Base-by-base conservation (phyloP, 2,113 vertebrate species). In the Zosterops pallidus region DNA sequence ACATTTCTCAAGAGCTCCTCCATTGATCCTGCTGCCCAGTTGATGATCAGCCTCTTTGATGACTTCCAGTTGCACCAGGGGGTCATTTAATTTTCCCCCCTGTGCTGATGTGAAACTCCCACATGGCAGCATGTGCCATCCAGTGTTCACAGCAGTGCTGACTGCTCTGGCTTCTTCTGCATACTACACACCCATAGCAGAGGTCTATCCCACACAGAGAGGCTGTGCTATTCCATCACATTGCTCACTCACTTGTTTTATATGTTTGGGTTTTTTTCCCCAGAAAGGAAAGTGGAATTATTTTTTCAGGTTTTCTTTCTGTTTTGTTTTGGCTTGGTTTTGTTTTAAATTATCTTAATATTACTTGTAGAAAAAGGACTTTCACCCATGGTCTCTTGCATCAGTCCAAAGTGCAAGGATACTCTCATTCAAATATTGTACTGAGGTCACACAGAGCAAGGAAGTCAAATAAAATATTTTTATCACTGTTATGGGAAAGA, bases 111-210 rank as follows among this genome's bases (percentile, higher is more conserved):
- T 41, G 41, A 62, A 72, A 24, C 15, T 89, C 29, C 68, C 35
- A 31, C 60, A 14, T 35, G 29, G 9, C 21, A 37, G 13, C 18
- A 9, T 2, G 1, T 8, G 12, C 3, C 0, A 42, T 50, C 59
- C 63, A 74, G 14, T 2, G 1, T 42, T 81, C 52, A 60, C 60
- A 78, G 82, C 50, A 47, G 37, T 25, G 49, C 49, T 19, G 1
- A 22, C 29, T 62, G 56, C 47, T 81, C 25, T 70, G 47, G 44
- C 9, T 74, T 50, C 53, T 47, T 78, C 68, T 60, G 76, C 55
- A 26, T 0, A 0, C 86, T 79, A 39, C 4, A 72, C 12, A 55
- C 29, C 17, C 23, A 11, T 18, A 33, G 41, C 68, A 94, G 77
- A 71, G 69, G 25, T 19, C 59, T 86, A n/a, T 57, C 50, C n/a